These are phyloP conservation scores for Rafetus swinhoei DNA, from an alignment of 2,113 vertebrate species.

Conservation along the genomic window DNA sequence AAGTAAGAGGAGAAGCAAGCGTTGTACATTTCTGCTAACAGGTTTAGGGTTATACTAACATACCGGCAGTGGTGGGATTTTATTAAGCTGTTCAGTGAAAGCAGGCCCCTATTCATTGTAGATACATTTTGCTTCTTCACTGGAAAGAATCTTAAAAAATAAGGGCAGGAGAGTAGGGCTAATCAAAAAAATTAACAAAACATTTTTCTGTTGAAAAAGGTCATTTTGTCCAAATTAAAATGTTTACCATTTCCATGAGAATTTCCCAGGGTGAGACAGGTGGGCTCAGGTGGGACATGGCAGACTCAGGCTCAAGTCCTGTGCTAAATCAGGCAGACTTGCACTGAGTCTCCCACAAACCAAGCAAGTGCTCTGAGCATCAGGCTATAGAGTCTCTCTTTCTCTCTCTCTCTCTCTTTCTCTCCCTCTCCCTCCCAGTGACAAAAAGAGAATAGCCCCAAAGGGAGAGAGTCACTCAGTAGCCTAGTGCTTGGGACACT, in stretches of 20 bases:
- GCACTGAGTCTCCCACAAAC: neutral
- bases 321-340: neutral
- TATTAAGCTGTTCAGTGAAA: neutral
- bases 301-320: neutral
- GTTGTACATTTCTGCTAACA: neutral
- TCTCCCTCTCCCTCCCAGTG: neutral
- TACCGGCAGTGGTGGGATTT: neutral
- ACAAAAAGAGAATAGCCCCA: neutral
- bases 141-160: neutral
- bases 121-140: neutral
- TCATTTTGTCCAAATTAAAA: neutral
- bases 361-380: neutral
- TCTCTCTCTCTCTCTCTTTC: no score
- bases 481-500: neutral
- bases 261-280: neutral
- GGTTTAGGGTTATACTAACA: neutral
- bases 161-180: neutral
- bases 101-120: neutral
- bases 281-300: neutral
- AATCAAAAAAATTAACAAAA: neutral
- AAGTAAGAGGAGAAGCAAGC: slow-evolving; percentile 25
- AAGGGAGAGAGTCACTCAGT: neutral
- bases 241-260: neutral
- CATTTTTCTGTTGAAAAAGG: neutral
- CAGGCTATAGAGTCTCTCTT: neutral